Base-by-base conservation (phyloP, 2,113 vertebrate species). In the Oxyruncus cristatus region DNA sequence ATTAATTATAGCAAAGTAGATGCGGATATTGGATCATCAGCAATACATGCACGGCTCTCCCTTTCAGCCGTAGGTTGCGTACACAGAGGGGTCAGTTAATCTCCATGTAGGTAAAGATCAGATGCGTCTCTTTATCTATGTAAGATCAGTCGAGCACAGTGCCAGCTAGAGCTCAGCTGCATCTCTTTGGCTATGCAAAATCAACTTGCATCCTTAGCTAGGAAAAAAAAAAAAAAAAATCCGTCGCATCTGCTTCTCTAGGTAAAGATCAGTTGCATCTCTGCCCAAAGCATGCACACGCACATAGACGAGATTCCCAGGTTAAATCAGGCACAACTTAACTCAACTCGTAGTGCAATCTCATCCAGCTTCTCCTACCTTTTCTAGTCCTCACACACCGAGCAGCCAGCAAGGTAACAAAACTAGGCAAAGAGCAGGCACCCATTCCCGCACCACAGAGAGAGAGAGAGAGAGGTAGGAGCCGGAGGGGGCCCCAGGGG, bases 301-400 rank as follows among this genome's bases (percentile, higher is more conserved):
- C 90, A 92, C 42, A 94, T 42, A 97, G 81, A 92, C 70, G 92
- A 92, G 86, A 92, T 96, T 79, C 95, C 95, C 95, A 86, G 93
- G 88, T 95, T 97, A 95, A 97, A 97, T 93, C 96, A 96, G 96
- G 85, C 89, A 88, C 95, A 97, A 98, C 97, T 98, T 97, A 92
- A 96, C 95, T 96, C 96, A 97, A 98, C 97, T 98, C 97, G 42
- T 44, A 91, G 97, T 95, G 92, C 86, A 95, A 93, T 95, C 95
- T 93, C 96, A 96, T 72, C 79, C 73, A 94, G 95, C 85, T 83
- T 88, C 75, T 94, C 93, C 91, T 96, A 92, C 88, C 90, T 95
- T 95, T 67, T 63, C 88, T 72, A 91, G 66, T 80, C 71, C 78
- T 83, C 91, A 16, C 85, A 27, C 89, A 79, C 74, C 79, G 96